Evolutionary conservation across 2,888 invertebrate species (phyloP).

Genomic region (Eupelmus urozonus): DNA sequence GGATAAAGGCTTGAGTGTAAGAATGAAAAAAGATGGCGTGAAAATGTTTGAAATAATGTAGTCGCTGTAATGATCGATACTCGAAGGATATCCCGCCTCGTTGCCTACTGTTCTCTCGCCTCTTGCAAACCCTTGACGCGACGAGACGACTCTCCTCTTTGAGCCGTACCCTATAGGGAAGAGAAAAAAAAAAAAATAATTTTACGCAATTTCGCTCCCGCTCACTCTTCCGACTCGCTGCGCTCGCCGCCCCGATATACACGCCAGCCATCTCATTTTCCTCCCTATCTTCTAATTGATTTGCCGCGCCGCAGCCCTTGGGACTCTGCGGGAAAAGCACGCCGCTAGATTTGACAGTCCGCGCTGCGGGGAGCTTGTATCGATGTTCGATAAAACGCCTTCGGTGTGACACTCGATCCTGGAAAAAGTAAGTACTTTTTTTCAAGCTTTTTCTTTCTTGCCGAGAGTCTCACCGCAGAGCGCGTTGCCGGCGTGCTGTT

Average conservation of each 20-base stretch:
- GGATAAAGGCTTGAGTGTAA: background rate
- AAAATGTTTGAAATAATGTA: background rate
- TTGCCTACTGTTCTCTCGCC: background rate
- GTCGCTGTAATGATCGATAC: background rate
- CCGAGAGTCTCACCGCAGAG: background rate
- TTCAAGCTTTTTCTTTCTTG: background rate
- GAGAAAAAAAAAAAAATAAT: conserved; percentile 42
- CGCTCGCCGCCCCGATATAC: background rate
- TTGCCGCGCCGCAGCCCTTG: conserved; percentile 27
- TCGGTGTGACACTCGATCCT: conserved; percentile 19
- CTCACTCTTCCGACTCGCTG: conserved; percentile 11
- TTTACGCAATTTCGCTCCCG: conserved; percentile 26
- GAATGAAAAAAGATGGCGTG: background rate
- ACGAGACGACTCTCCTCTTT: background rate
- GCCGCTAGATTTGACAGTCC: conserved; percentile 44
- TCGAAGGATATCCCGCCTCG: background rate
- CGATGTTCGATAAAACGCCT: conserved; percentile 52
- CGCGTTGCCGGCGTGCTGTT: background rate
- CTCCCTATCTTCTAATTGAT: conserved; percentile 34
- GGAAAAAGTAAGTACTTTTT: conserved; percentile 12
- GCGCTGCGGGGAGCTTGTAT: conserved; percentile 33
- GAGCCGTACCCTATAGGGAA: background rate
- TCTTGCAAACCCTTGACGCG: background rate
- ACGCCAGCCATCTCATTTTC: background rate
- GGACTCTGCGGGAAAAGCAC: conserved; percentile 6